Evolutionary conservation across 2,113 vertebrate genomes (phyloP).

Genomic region (Oreochromis niloticus): DNA sequence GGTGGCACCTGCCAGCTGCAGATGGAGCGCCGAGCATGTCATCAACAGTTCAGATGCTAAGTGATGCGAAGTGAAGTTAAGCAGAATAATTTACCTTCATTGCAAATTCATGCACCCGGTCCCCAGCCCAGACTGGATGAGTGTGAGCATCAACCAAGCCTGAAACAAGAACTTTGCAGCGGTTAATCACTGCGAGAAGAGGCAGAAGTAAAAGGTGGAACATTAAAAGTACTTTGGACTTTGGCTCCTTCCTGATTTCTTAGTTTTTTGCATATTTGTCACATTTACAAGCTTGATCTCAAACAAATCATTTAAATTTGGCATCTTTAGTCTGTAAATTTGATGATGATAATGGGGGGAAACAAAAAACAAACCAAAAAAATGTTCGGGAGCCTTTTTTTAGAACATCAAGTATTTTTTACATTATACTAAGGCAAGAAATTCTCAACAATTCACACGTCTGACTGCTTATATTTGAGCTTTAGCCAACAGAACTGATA

Average conservation of each 20-base stretch:
- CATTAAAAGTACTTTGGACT: background rate
- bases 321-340: background rate
- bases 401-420: background rate
- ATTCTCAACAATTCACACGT: background rate
- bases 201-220: background rate
- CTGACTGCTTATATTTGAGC: background rate
- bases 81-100: conserved; percentile 84
- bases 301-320: background rate
- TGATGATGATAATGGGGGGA: background rate
- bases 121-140: conserved; percentile 95
- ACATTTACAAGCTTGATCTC: background rate
- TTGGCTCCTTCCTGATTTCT: background rate
- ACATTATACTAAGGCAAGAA: background rate
- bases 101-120: conserved; percentile 94
- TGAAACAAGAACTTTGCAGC: conserved; percentile 54
- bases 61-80: background rate
- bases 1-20: conserved; percentile 87
- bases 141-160: conserved; percentile 94
- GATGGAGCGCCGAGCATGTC: background rate
- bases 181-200: background rate
- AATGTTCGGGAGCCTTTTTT: background rate
- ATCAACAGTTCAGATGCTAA: background rate
- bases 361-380: background rate
- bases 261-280: background rate
- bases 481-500: background rate